Base-by-base conservation (phyloP, 1,140 invertebrate genomes). In the Drosophila kepulauana region DNA sequence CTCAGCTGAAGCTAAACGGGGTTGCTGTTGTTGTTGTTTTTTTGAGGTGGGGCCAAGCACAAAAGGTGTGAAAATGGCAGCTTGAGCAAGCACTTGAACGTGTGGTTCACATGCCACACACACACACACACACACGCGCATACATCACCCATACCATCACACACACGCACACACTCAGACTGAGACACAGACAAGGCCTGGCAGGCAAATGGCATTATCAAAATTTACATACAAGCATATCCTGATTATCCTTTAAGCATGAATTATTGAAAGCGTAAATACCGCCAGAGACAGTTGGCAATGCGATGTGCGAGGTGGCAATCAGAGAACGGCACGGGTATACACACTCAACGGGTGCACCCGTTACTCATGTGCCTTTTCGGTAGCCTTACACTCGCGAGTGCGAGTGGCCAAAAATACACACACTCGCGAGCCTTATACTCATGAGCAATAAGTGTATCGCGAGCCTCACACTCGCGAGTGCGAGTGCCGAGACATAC, bases 261-360 rank as follows among this genome's bases (percentile, higher is more conserved):
- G 85, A 88, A 88, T 88, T 89, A 88, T 88, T 88, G 85, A 89
- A 89, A 88, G 81, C 85, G 81, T 89, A 88, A 88, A 89, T 88
- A 85, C 85, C 85, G 67, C 82, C 84, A 79, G 67, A 75, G 68
- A 38, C 69, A 82, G 51, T 58, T 45, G 78, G 43, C 68, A 52
- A 28, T 8, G 13, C 28, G 4, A 13, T 25, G 25, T 8, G 13
- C 28, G 10, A 13, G 49, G 25, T 10, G 5, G 51, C 33, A 33
- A 33, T 33, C 33, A n/a, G n/a, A n/a, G n/a, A n/a, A n/a, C n/a
- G n/a, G n/a, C n/a, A n/a, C n/a, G n/a, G n/a, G n/a, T n/a, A n/a
- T n/a, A n/a, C n/a, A n/a, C n/a, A n/a, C n/a, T n/a, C n/a, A n/a
- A n/a, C n/a, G n/a, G n/a, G n/a, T n/a, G n/a, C n/a, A n/a, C n/a